Evolutionary conservation across 2,797 vertebrate species (phyloP).

Genomic region (Cyprinella venusta): DNA sequence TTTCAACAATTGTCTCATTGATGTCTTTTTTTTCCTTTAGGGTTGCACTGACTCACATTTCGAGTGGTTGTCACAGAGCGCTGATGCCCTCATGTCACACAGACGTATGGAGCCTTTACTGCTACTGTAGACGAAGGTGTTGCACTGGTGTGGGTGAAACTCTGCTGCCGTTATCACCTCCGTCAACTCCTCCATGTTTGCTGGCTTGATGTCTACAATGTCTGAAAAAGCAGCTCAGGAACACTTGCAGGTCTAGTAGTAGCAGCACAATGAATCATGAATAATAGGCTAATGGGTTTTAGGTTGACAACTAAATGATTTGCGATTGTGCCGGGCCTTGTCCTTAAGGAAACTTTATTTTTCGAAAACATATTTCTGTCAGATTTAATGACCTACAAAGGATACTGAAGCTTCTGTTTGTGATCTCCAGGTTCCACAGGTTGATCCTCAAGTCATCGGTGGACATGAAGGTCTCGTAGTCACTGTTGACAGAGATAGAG

Average conservation of each 20-base stretch:
- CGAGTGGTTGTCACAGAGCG: conserved; percentile 67
- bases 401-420: conserved; percentile 93
- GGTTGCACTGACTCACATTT: conserved; percentile 61
- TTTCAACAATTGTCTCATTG: not conserved
- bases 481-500: conserved; percentile 91
- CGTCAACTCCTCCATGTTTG: conserved; percentile 98
- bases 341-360: not conserved
- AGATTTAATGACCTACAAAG: conserved; percentile 65
- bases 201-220: conserved; percentile 97
- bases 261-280: not conserved
- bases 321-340: too few species aligned
- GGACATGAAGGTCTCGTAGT: conserved; percentile 92
- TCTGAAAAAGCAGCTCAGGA: conserved; percentile 77
- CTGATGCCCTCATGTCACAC: conserved; percentile 90
- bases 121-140: conserved; percentile 99
- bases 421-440: conserved; percentile 91
- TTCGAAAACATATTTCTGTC: not conserved
- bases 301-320: not conserved
- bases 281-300: too few species aligned
- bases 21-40: not conserved
- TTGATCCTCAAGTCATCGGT: conserved; percentile 90
- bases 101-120: conserved; percentile 98
- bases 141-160: conserved; percentile 97
- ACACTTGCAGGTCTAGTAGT: not conserved
- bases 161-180: conserved; percentile 97